A percentile compares a stretch with the other conserved stretches of the same genome.
Evolutionary conservation across 2,888 invertebrate species (phyloP).

Genomic region (Mythimna albipuncta): DNA sequence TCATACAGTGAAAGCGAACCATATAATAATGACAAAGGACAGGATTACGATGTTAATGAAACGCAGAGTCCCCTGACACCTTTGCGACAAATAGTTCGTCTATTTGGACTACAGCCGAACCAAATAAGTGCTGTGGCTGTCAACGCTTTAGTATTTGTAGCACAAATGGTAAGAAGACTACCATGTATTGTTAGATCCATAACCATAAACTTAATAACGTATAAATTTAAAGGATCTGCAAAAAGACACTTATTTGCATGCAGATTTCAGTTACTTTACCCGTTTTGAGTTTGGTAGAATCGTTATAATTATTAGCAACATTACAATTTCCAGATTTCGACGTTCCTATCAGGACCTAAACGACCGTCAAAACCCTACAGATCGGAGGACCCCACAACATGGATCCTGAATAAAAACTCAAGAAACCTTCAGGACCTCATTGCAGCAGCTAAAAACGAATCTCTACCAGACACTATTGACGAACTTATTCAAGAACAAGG

Average conservation of each 20-base stretch:
- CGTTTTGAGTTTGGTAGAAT: no score
- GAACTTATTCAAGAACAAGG: conserved; percentile 90
- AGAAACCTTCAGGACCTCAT: conserved; percentile 90
- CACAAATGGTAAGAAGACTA: conserved; percentile 93
- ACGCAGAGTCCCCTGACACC: conserved; percentile 88
- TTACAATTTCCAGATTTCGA: conserved; percentile 90
- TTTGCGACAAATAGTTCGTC: conserved; percentile 89
- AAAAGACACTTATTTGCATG: background rate
- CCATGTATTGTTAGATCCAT: background rate
- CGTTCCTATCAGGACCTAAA: conserved; percentile 85
- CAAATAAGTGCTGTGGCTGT: conserved; percentile 95
- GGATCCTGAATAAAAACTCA: conserved; percentile 92
- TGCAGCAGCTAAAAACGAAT: conserved; percentile 90
- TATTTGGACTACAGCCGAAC: conserved; percentile 94
- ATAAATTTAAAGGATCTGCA: background rate
- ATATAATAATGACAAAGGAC: conserved; percentile 70
- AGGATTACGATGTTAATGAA: conserved; percentile 81
- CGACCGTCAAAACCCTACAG: conserved; percentile 72
- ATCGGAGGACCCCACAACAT: conserved; percentile 82
- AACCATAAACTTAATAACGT: background rate
- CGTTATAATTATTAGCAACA: no score
- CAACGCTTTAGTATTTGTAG: conserved; percentile 95
- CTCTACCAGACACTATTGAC: conserved; percentile 92
- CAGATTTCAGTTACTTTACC: no score
- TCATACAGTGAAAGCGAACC: conserved; percentile 63